These are phyloP conservation scores for Raja brachyura DNA, from an alignment of 2,113 vertebrate genomes.

Conservation along the genomic window DNA sequence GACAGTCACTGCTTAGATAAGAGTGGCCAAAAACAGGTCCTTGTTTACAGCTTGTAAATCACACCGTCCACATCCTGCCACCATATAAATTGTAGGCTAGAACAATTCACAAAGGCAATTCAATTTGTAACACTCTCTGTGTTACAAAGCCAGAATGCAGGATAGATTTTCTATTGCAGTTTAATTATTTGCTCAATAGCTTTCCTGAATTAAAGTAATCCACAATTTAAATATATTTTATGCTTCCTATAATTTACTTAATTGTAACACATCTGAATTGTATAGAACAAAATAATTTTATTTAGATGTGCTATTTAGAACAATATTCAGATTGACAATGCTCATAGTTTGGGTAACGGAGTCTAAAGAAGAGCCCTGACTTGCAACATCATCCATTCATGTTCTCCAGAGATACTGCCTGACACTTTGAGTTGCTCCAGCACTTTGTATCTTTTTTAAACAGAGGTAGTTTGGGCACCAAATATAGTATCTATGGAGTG, in stretches of 20 bases:
- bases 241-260: not conserved
- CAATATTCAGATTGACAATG: too few relatives aligned
- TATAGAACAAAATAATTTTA: not conserved
- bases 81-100: conserved; percentile 12
- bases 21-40: conserved; percentile 4
- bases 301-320: too few relatives aligned
- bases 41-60: conserved; percentile 34
- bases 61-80: conserved; percentile 21
- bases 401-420: too few relatives aligned
- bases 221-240: not conserved
- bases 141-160: not conserved
- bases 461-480: too few relatives aligned
- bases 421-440: too few relatives aligned
- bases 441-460: too few relatives aligned
- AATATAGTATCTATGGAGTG: too few relatives aligned
- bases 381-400: too few relatives aligned
- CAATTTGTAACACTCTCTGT: not conserved
- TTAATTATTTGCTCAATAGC: not conserved
- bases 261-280: not conserved
- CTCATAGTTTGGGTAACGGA: too few relatives aligned
- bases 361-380: too few relatives aligned
- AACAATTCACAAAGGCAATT: not conserved
- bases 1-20: conserved; percentile 24
- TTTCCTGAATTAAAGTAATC: not conserved
- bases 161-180: not conserved